phyloP scores from a whole-genome alignment of 2,797 vertebrate genomes.

The Sebastes minor region DNA sequence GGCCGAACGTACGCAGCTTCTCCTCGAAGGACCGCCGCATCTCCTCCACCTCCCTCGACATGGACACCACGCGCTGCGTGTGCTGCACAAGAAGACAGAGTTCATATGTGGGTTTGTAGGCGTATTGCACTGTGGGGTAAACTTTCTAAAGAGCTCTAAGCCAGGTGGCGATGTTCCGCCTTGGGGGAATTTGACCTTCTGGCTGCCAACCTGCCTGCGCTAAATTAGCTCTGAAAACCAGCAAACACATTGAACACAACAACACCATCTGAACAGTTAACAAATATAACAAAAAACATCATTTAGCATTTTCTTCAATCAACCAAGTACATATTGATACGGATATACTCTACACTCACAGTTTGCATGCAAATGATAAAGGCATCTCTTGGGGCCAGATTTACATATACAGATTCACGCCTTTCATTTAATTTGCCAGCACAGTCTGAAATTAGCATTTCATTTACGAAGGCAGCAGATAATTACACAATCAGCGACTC shows the following conservation, averaged over 20 bases:
- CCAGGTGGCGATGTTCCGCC: constrained; percentile 20
- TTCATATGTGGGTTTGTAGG: constrained; percentile 33
- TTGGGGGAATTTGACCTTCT: constrained; percentile 28
- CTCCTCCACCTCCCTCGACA: constrained; percentile 98
- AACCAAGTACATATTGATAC: background rate
- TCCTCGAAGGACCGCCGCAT: constrained; percentile 96
- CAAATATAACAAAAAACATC: background rate
- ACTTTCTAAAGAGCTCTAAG: constrained; percentile 22
- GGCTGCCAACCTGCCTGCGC: constrained; percentile 13
- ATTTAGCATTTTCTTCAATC: background rate
- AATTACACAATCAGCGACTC: constrained; percentile 25
- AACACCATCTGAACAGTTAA: background rate
- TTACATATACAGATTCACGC: background rate
- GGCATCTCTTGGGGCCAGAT: background rate
- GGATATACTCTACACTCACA: background rate
- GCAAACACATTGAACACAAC: background rate
- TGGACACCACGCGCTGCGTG: constrained; percentile 93
- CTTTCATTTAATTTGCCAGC: constrained; percentile 26
- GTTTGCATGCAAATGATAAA: background rate
- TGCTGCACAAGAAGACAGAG: constrained; percentile 78
- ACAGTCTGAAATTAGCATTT: constrained; percentile 26
- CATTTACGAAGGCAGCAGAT: background rate
- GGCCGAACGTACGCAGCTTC: constrained; percentile 89
- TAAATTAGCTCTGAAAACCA: constrained; percentile 28
- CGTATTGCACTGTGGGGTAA: background rate